Evolutionary conservation across 2,797 vertebrate species (phyloP).

Genomic region (Scarus forsteni): DNA sequence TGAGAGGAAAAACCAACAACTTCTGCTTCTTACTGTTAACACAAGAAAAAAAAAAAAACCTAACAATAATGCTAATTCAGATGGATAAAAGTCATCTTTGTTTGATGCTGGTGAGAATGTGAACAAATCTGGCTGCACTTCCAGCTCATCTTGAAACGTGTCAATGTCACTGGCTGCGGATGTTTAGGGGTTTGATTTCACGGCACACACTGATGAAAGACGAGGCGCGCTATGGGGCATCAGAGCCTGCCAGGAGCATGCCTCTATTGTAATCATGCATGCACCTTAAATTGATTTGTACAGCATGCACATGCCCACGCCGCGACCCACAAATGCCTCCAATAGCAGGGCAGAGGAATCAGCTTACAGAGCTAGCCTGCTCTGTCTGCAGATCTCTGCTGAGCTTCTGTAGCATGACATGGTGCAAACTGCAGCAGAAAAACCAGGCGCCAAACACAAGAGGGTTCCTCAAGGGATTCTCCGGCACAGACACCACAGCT

Average conservation of each 20-base stretch:
- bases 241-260: conserved; percentile 63
- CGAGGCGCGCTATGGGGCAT: conserved; percentile 53
- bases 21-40: conserved; percentile 32
- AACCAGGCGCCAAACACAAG: conserved; percentile 1
- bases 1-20: conserved; percentile 45
- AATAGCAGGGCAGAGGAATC: conserved; percentile 51
- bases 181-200: conserved; percentile 57
- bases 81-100: conserved; percentile 30
- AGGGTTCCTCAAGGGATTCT: conserved; percentile 21
- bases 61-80: conserved; percentile 18
- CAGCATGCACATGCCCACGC: conserved; percentile 46
- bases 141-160: conserved; percentile 35
- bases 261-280: conserved; percentile 44
- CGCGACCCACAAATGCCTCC: conserved; percentile 44
- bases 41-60: conserved; percentile 27
- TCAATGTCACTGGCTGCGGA: conserved; percentile 49
- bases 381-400: conserved; percentile 51
- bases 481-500: conserved; percentile 23
- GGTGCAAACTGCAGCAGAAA: conserved; percentile 38
- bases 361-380: conserved; percentile 52
- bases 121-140: conserved; percentile 17
- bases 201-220: conserved; percentile 58
- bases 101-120: conserved; percentile 13
- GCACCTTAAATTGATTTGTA: conserved; percentile 66
- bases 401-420: conserved; percentile 51